Base-by-base conservation (phyloP, 2,888 invertebrate species). In the Plagodis dolabraria region DNA sequence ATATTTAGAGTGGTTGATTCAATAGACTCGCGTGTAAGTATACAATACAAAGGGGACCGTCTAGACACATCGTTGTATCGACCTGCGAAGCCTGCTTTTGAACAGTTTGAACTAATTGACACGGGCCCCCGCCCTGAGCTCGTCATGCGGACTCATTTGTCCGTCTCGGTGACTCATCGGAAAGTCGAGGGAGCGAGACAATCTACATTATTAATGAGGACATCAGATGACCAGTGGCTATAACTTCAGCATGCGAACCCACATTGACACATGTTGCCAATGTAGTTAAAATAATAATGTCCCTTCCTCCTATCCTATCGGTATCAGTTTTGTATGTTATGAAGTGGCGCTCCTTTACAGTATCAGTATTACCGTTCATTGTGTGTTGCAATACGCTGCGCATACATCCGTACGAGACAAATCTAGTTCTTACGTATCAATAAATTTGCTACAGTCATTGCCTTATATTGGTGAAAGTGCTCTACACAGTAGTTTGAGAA, bases 121-220 rank as follows among this genome's bases (percentile, higher is more conserved):
- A 65, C 69, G 71, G 72, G 71, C 79, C 76, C 80, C 77, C 80
- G 68, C 74, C 72, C 71, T 66, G 51, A 64, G 67, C 68, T 73
- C 74, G 77, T 75, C 80, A 78, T 76, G 80, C 75, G 67, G 79
- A 76, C 81, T 81, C 83, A 82, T 87, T 87, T 85, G 85, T 83
- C 75, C 72, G 70, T 72, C 71, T 75, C 70, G 68, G 77, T 89
- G 89, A 89, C 80, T 88, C 86, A 86, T 80, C 79, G 76, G 75
- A 81, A 84, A 80, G 67, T 74, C 68, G 75, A 82, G 83, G 85
- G 85, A 61, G 68, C 65, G 64, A 64, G 53, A 62, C 68, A 63
- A 69, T 69, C 68, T 63, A 67, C 76, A 79, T 80, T 74, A 79
- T 81, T 81, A 77, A 85, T 80, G 75, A 73, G 65, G 63, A 67